Evolutionary conservation across 2,797 vertebrate species (phyloP).

Genomic region (Microchirus variegatus): DNA sequence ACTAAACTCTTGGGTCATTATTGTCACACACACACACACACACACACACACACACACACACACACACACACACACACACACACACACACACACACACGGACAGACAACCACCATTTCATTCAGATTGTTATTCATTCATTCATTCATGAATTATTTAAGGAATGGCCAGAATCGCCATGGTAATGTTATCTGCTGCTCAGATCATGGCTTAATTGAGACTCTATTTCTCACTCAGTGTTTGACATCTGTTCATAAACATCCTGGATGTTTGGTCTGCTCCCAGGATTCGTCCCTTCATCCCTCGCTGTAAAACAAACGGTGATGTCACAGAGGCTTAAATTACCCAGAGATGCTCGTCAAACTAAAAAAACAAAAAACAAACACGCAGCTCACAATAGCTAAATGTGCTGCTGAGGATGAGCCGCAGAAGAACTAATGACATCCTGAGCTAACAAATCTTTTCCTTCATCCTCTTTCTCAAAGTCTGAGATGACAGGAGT

Average conservation of each 20-base stretch:
- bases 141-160: slow-evolving; percentile 62
- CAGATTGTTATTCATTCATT: slow-evolving; percentile 43
- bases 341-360: slow-evolving; percentile 1
- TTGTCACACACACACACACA: slow-evolving; percentile 17
- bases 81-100: slow-evolving; percentile 1
- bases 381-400: not conserved
- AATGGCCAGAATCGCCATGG: slow-evolving; percentile 41
- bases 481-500: slow-evolving; percentile 26
- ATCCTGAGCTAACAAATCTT: not conserved
- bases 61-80: slow-evolving; percentile 7
- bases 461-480: slow-evolving; percentile 13
- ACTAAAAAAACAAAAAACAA: slow-evolving; percentile 19
- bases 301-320: slow-evolving; percentile 11
- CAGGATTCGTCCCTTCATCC: slow-evolving; percentile 1
- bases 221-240: slow-evolving; percentile 34
- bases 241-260: slow-evolving; percentile 46
- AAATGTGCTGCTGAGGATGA: slow-evolving; percentile 12
- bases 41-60: slow-evolving; percentile 10
- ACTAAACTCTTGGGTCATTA: slow-evolving; percentile 46
- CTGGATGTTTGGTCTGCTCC: slow-evolving; percentile 4
- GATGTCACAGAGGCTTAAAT: slow-evolving; percentile 16
- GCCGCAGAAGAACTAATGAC: slow-evolving; percentile 11
- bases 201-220: slow-evolving; percentile 31
- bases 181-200: slow-evolving; percentile 33
- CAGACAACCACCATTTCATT: slow-evolving; percentile 30